These are phyloP conservation scores for Bactericera cockerelli DNA, from an alignment of 1,140 invertebrate genomes.

Conservation along the genomic window DNA sequence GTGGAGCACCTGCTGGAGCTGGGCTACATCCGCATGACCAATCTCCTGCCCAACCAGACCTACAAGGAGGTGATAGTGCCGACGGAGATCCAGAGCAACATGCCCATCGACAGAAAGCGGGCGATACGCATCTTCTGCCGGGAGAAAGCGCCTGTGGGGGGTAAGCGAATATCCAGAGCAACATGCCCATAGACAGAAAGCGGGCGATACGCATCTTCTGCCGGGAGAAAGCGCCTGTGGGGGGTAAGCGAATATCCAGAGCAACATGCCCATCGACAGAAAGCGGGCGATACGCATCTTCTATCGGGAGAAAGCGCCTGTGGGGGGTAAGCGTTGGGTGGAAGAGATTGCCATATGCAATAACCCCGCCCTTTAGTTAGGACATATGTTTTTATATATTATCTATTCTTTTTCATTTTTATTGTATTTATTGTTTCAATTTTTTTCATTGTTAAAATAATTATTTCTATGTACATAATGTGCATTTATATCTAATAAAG, in stretches of 20 bases:
- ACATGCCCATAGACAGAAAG: constrained; percentile 74
- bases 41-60: constrained; percentile 83
- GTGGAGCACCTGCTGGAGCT: constrained; percentile 93
- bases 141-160: constrained; percentile 83
- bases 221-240: constrained; percentile 78
- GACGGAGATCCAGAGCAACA: constrained; percentile 72
- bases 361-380: too few relatives aligned
- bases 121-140: constrained; percentile 75
- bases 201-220: constrained; percentile 75
- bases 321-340: constrained; percentile 54
- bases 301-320: constrained; percentile 76
- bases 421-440: too few relatives aligned
- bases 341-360: too few relatives aligned
- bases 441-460: too few relatives aligned
- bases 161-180: constrained; percentile 46
- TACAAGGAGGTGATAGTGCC: constrained; percentile 85
- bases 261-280: constrained; percentile 75
- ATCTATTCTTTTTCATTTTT: too few relatives aligned
- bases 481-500: too few relatives aligned
- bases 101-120: constrained; percentile 70
- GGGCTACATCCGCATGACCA: constrained; percentile 86
- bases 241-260: constrained; percentile 50
- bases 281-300: constrained; percentile 70
- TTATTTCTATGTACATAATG: too few relatives aligned
- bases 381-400: too few relatives aligned